A percentile compares a stretch with the other conserved stretches of the same genome.
Evolutionary conservation across 2,113 vertebrate species (phyloP).

Genomic region (Anoura caudifer): DNA sequence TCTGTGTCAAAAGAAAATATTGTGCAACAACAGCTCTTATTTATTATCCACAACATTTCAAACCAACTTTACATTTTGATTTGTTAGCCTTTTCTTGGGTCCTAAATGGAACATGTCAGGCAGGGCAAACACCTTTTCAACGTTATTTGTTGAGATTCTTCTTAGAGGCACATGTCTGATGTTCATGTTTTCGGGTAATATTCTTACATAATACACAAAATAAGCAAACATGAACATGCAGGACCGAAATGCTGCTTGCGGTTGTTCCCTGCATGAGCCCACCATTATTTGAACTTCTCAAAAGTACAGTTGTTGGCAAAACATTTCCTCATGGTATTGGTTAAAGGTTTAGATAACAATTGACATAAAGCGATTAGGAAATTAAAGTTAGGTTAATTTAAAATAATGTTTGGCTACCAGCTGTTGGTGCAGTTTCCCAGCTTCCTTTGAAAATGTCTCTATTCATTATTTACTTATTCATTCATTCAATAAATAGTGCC

Average conservation of each 20-base stretch:
- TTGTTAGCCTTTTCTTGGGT: not conserved
- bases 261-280: not conserved
- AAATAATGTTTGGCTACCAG: not conserved
- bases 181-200: not conserved
- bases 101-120: not conserved
- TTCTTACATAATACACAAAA: not conserved
- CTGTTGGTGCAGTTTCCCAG: not conserved
- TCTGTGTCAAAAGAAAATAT: not conserved
- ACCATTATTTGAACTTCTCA: not conserved
- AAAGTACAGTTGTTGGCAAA: not conserved
- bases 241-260: not conserved
- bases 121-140: not conserved
- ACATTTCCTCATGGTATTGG: not conserved
- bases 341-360: not conserved
- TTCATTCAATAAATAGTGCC: not conserved
- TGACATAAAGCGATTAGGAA: not conserved
- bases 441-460: not conserved
- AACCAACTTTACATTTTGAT: not conserved
- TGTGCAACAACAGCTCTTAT: not conserved
- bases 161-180: not conserved
- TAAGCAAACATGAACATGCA: not conserved
- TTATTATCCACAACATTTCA: conserved; percentile 26
- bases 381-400: not conserved
- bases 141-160: not conserved
- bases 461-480: not conserved